A percentile compares a stretch with the other conserved stretches of the same genome.
Evolutionary conservation across 1,140 invertebrate species (phyloP).

Genomic region (Chironomus tepperi): DNA sequence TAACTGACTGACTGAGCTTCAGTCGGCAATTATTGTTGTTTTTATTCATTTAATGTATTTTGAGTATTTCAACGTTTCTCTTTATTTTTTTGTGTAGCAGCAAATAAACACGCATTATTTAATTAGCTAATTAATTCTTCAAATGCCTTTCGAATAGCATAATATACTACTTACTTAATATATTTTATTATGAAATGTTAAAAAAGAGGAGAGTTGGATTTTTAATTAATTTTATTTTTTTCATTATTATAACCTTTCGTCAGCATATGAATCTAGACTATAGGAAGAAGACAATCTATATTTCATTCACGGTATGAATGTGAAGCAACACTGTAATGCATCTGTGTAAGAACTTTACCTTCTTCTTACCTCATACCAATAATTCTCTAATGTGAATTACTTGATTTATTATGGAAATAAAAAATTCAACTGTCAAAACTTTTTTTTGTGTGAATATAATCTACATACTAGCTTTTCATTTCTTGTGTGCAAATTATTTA

Average conservation of each 20-base stretch:
- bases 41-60: background rate
- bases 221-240: slow-evolving; percentile 18
- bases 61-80: slow-evolving; percentile 2
- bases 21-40: background rate
- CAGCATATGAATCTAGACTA: too few relatives aligned
- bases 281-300: too few relatives aligned
- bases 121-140: slow-evolving; percentile 23
- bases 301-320: background rate
- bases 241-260: background rate
- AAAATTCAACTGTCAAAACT: too few relatives aligned
- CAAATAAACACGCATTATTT: slow-evolving; percentile 22
- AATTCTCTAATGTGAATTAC: too few relatives aligned
- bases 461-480: too few relatives aligned
- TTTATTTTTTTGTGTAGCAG: background rate
- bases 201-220: background rate
- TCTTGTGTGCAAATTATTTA: too few relatives aligned
- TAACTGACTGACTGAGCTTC: background rate
- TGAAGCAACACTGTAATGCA: background rate
- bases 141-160: background rate
- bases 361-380: too few relatives aligned
- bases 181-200: background rate
- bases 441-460: too few relatives aligned
- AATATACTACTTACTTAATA: background rate
- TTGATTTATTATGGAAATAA: too few relatives aligned
- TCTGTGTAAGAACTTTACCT: too few relatives aligned